Percentiles rank a stretch among this genome's conserved stretches.
These are phyloP conservation scores for Morpho achilles DNA, from an alignment of 2,888 invertebrate genomes.

Conservation along the genomic window DNA sequence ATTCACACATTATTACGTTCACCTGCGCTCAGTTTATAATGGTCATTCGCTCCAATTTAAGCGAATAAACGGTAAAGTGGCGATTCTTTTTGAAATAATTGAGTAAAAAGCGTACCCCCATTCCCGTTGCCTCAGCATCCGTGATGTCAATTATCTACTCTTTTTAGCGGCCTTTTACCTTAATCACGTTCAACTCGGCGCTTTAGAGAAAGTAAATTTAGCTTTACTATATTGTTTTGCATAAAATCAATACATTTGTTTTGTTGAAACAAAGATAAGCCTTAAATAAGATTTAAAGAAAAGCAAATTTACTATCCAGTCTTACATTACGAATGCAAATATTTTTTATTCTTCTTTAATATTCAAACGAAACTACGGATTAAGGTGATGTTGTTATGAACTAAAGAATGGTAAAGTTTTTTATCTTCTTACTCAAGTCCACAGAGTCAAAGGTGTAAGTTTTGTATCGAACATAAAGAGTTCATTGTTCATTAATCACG, in stretches of 20 bases:
- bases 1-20: constrained; percentile 13
- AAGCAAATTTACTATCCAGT: no score
- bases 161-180: constrained; percentile 5
- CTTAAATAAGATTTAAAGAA: no score
- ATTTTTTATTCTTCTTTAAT: no score
- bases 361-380: no score
- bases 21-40: constrained; percentile 15
- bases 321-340: no score
- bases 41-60: constrained; percentile 15
- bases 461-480: no score
- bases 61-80: constrained; percentile 14
- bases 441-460: no score
- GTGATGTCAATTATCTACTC: constrained; percentile 14
- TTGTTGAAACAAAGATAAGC: no score
- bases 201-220: background rate
- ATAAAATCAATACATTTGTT: constrained; percentile 1
- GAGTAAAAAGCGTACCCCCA: constrained; percentile 14
- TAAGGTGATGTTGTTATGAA: no score
- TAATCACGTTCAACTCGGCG: constrained; percentile 6
- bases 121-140: constrained; percentile 6
- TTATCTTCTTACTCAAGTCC: no score
- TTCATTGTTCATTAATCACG: no score
- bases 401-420: no score
- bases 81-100: constrained; percentile 17
- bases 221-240: background rate